Evolutionary conservation across 2,797 vertebrate genomes (phyloP).

Genomic region (Pseudomugil gertrudae): DNA sequence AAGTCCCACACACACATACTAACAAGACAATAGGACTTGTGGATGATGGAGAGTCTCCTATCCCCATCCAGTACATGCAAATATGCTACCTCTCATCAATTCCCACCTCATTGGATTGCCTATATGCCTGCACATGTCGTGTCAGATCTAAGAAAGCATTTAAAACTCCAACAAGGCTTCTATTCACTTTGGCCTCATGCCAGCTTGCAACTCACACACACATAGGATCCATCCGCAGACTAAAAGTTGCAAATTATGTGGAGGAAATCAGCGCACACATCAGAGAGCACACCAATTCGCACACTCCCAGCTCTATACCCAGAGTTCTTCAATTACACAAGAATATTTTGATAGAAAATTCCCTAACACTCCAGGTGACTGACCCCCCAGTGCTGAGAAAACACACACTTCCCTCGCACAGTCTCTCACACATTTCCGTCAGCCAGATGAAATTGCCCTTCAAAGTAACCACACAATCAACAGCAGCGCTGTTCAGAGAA

Average conservation of each 20-base stretch:
- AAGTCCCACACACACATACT: conserved; percentile 8
- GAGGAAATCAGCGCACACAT: conserved; percentile 31
- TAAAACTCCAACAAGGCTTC: conserved; percentile 69
- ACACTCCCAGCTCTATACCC: conserved; percentile 25
- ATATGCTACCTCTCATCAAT: conserved; percentile 23
- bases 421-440: conserved; percentile 55
- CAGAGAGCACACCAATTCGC: conserved; percentile 18
- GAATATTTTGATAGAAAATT: conserved; percentile 78
- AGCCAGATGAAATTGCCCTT: conserved; percentile 76
- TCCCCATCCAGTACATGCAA: conserved; percentile 35
- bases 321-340: conserved; percentile 73
- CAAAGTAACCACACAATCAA: conserved; percentile 77
- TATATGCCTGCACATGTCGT: conserved; percentile 66
- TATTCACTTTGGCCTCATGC: conserved; percentile 68
- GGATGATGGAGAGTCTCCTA: conserved; percentile 42
- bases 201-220: conserved; percentile 35
- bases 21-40: conserved; percentile 29
- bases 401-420: conserved; percentile 51
- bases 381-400: conserved; percentile 71
- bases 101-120: conserved; percentile 53
- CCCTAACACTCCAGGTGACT: conserved; percentile 75
- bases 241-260: conserved; percentile 42
- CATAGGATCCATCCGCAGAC: conserved; percentile 20
- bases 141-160: conserved; percentile 66
- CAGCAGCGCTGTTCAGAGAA: conserved; percentile 50